phyloP scores from a whole-genome alignment of 2,797 vertebrate species.

The Esox lucius region DNA sequence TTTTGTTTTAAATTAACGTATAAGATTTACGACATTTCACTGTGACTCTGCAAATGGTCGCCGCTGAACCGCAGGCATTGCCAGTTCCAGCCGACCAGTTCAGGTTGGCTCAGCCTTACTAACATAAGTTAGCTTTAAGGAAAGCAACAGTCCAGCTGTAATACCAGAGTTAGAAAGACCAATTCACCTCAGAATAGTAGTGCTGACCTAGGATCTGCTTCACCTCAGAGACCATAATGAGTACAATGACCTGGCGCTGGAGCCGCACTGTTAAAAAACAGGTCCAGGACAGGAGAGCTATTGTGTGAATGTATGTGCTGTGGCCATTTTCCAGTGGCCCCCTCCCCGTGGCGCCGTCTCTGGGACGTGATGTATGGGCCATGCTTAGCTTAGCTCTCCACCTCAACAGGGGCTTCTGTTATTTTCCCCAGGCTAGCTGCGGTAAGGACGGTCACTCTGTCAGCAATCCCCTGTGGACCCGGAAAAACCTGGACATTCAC shows the following conservation, averaged over 20 bases:
- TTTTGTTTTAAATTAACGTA: too few species aligned
- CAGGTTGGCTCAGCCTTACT: background rate
- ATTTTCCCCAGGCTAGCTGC: background rate
- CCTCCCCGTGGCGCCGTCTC: background rate
- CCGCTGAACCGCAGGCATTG: background rate
- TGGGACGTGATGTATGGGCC: background rate
- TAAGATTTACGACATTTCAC: too few species aligned
- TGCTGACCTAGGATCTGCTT: background rate
- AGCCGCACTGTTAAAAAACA: background rate
- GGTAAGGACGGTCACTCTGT: conserved; percentile 3
- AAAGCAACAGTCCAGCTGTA: background rate
- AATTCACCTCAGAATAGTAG: background rate
- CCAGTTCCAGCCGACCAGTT: background rate
- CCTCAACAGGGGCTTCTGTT: background rate
- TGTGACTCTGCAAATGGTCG: too few species aligned
- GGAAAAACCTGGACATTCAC: background rate
- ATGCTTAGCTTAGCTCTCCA: background rate
- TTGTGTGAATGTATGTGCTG: background rate
- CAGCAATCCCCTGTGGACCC: background rate
- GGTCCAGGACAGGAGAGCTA: background rate
- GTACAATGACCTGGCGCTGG: background rate
- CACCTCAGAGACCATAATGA: background rate
- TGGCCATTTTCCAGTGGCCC: background rate
- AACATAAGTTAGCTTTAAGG: background rate
- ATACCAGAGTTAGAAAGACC: background rate